phyloP scores from a whole-genome alignment of 2,888 invertebrate species.

The Oligia fasciuncula region DNA sequence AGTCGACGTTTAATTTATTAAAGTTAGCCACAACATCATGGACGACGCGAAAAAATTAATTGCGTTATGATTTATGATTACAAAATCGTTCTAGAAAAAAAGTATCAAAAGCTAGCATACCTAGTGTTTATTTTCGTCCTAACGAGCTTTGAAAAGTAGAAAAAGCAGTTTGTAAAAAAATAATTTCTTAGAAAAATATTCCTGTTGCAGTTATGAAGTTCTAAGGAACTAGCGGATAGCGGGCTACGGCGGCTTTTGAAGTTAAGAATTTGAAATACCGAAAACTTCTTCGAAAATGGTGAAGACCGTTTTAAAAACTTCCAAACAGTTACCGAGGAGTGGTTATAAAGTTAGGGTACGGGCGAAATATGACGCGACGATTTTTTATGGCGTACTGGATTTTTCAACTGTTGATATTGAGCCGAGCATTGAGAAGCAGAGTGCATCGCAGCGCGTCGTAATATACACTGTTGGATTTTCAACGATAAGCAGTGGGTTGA shows the following conservation, averaged over 20 bases:
- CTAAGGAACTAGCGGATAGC: conserved; percentile 32
- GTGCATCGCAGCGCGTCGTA: neutral
- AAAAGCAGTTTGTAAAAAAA: conserved; percentile 16
- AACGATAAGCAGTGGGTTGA: neutral
- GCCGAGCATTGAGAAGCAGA: neutral
- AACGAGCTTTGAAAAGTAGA: conserved; percentile 28
- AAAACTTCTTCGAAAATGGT: conserved; percentile 39
- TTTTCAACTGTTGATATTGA: neutral
- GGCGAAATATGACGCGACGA: neutral
- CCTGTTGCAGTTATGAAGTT: conserved; percentile 8
- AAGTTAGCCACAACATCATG: neutral
- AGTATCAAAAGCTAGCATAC: conserved; percentile 1
- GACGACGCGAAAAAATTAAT: conserved; percentile 13
- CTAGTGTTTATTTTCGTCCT: conserved; percentile 25
- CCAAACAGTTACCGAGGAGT: conserved; percentile 15
- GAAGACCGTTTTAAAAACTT: conserved; percentile 31
- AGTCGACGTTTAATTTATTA: neutral
- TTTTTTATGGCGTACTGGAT: neutral
- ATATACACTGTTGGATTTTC: neutral
- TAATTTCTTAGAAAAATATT: neutral
- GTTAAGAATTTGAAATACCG: conserved; percentile 27
- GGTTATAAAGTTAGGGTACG: neutral
- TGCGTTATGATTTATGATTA: conserved; percentile 34
- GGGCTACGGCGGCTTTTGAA: conserved; percentile 5
- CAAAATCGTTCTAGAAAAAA: conserved; percentile 30